Percentiles rank a stretch among this genome's conserved stretches.
Evolutionary conservation across 2,797 vertebrate species (phyloP).

Genomic region (Adrianichthys oophorus): DNA sequence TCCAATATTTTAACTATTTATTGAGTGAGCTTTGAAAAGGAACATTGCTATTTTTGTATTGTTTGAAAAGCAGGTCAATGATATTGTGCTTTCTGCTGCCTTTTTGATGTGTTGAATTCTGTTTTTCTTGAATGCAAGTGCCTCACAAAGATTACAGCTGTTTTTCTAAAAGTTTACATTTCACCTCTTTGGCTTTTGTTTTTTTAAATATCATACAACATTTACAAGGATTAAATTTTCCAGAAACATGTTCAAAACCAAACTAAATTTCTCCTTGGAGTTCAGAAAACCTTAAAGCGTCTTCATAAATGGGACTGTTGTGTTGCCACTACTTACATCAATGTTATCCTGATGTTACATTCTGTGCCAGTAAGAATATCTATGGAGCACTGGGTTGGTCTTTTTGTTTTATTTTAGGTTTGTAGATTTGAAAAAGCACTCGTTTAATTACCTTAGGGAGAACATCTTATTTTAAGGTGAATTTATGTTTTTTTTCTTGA

Average conservation of each 20-base stretch:
- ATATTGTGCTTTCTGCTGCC: conserved; percentile 24
- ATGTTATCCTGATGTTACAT: conserved; percentile 5
- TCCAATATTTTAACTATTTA: conserved; percentile 84
- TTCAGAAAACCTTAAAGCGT: neutral
- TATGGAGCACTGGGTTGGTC: conserved; percentile 41
- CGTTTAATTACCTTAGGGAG: conserved; percentile 24
- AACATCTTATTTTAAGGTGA: conserved; percentile 47
- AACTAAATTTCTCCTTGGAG: neutral
- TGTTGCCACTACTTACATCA: conserved; percentile 14
- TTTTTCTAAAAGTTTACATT: conserved; percentile 38
- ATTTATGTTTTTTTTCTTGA: conserved; percentile 36
- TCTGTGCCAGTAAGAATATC: conserved; percentile 48
- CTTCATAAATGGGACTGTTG: conserved; percentile 18
- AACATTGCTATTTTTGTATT: conserved; percentile 96
- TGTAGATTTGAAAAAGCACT: conserved; percentile 6
- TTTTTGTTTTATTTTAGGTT: no score
- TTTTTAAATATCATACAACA: neutral
- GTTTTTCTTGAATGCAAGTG: conserved; percentile 10
- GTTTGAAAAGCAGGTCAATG: conserved; percentile 80
- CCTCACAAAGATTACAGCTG: conserved; percentile 42
- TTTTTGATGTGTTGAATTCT: neutral
- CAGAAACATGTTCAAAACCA: conserved; percentile 7
- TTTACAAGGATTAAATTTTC: conserved; percentile 10
- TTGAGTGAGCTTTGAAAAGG: conserved; percentile 87
- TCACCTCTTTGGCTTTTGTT: conserved; percentile 15